phyloP scores from a whole-genome alignment of 2,888 invertebrate genomes.

The Mesoligia furuncula region DNA sequence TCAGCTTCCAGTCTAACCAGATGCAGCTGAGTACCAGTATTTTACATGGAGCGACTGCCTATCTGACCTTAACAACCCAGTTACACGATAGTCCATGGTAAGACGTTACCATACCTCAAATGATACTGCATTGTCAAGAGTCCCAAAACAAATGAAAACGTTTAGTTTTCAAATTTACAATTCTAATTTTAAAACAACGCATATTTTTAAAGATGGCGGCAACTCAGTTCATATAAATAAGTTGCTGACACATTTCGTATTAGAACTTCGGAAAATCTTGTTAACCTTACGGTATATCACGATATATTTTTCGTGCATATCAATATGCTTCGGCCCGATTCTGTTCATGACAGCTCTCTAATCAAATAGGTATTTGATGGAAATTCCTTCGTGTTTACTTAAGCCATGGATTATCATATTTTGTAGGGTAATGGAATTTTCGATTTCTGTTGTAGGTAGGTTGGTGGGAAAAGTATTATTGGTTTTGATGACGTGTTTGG shows the following conservation, averaged over 20 bases:
- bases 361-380: constrained; percentile 67
- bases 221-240: constrained; percentile 32
- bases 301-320: constrained; percentile 54
- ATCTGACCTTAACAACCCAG: background rate
- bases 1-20: too few relatives aligned
- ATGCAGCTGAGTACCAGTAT: background rate
- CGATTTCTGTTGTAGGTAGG: constrained; percentile 1
- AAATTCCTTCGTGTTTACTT: constrained; percentile 59
- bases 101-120: background rate
- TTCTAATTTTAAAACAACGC: constrained; percentile 24
- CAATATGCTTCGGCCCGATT: constrained; percentile 51
- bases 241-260: constrained; percentile 41
- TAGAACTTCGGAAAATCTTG: constrained; percentile 33
- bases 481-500: background rate
- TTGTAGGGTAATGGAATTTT: constrained; percentile 57
- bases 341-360: constrained; percentile 64
- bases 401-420: constrained; percentile 63
- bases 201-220: constrained; percentile 28
- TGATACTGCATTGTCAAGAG: background rate
- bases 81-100: background rate
- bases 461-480: constrained; percentile 13
- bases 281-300: constrained; percentile 29
- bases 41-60: background rate
- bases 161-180: background rate
- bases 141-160: constrained; percentile 5